phyloP scores from a whole-genome alignment of 1,140 invertebrate species.

The Mylabris phalerata region DNA sequence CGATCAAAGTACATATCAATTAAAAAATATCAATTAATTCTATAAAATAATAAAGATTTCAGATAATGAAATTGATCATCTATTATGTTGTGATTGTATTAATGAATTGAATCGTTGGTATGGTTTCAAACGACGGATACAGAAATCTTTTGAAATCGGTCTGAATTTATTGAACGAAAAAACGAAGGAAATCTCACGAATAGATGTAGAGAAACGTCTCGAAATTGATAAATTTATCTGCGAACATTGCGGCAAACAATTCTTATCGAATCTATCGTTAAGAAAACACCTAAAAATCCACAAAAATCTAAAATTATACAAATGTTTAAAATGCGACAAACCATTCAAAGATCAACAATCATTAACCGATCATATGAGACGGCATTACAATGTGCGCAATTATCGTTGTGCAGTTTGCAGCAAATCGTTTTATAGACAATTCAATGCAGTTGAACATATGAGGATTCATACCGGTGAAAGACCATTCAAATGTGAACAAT shows the following conservation, averaged over 20 bases:
- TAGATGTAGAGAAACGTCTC: background rate
- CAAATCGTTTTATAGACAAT: slow-evolving; percentile 14
- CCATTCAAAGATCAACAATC: slow-evolving; percentile 9
- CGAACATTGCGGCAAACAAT: slow-evolving; percentile 5
- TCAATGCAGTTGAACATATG: slow-evolving; percentile 14
- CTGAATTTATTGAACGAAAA: background rate
- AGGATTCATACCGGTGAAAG: slow-evolving; percentile 15
- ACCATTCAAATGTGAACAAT: slow-evolving; percentile 16
- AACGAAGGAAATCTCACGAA: background rate
- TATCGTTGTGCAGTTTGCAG: slow-evolving; percentile 16
- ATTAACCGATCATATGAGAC: slow-evolving; percentile 11
- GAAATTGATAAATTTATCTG: slow-evolving; percentile 1
- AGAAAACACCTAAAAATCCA: slow-evolving; percentile 13
- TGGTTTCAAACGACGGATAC: slow-evolving; percentile 9
- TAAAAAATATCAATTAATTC: too few species aligned
- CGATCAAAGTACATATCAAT: too few species aligned
- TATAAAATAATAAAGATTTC: too few species aligned
- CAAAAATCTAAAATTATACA: slow-evolving; percentile 1
- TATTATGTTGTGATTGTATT: slow-evolving; percentile 7
- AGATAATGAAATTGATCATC: background rate
- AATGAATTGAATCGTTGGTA: slow-evolving; percentile 10
- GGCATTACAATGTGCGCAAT: slow-evolving; percentile 8
- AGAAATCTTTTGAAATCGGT: slow-evolving; percentile 12
- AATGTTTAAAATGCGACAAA: slow-evolving; percentile 16
- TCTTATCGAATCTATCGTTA: slow-evolving; percentile 1